Evolutionary conservation across 2,888 invertebrate species (phyloP).

Genomic region (Nymphalis urticae): DNA sequence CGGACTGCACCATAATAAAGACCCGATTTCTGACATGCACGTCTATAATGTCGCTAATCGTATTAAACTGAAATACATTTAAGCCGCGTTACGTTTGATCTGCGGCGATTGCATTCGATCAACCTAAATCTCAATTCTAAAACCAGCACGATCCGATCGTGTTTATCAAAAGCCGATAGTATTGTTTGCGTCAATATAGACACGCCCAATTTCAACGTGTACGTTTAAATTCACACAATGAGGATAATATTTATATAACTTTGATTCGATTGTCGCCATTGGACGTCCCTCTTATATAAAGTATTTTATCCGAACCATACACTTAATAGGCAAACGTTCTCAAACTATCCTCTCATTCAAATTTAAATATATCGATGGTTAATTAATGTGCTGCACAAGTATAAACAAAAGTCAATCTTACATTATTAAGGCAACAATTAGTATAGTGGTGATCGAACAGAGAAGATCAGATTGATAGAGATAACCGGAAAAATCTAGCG

Average conservation of each 20-base stretch:
- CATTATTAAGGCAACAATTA: conserved; percentile 62
- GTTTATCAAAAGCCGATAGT: conserved; percentile 29
- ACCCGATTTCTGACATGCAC: conserved; percentile 22
- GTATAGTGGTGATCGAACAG: conserved; percentile 57
- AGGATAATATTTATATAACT: neutral
- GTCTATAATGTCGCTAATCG: conserved; percentile 32
- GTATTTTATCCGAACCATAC: conserved; percentile 59
- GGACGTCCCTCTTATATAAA: conserved; percentile 59
- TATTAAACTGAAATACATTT: conserved; percentile 24
- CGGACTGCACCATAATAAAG: conserved; percentile 26
- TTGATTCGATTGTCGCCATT: conserved; percentile 55
- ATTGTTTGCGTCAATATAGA: conserved; percentile 32
- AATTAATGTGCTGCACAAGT: conserved; percentile 59
- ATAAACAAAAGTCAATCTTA: conserved; percentile 65
- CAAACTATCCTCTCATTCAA: conserved; percentile 23
- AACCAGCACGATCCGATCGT: conserved; percentile 31
- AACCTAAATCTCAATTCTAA: conserved; percentile 36
- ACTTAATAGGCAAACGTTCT: conserved; percentile 38
- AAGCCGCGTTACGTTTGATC: conserved; percentile 28
- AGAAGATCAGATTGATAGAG: conserved; percentile 57
- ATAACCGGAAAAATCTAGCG: conserved; percentile 24
- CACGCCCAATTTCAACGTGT: conserved; percentile 12
- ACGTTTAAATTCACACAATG: neutral
- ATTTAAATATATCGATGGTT: conserved; percentile 42
- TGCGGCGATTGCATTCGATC: conserved; percentile 32